Conservation (phyloP, 2,888 invertebrate genomes). For the Mythimna loreyi region DNA sequence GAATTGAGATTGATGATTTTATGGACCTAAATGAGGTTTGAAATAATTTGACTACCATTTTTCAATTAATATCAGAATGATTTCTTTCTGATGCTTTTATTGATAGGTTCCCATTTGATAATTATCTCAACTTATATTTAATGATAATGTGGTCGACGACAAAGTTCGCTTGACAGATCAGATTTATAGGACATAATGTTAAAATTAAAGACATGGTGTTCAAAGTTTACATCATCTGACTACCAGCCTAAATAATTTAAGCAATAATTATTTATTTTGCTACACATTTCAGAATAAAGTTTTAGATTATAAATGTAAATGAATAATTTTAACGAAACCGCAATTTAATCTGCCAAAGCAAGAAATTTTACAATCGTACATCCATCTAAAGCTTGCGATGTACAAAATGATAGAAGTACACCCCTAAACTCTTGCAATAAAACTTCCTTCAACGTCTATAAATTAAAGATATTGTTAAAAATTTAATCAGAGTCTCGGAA, state of each 20-base stretch:
- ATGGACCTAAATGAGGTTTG: too few relatives aligned
- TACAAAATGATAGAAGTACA: constrained; percentile 24
- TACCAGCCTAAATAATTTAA: neutral
- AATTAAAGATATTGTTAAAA: constrained; percentile 81
- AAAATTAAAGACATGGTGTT: neutral
- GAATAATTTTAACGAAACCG: constrained; percentile 9
- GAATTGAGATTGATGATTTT: neutral
- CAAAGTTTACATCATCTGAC: neutral
- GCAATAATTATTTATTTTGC: too few relatives aligned
- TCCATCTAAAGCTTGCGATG: constrained; percentile 17
- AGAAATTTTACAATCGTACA: neutral
- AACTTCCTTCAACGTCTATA: constrained; percentile 69
- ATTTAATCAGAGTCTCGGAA: constrained; percentile 77
- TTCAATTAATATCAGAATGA: neutral
- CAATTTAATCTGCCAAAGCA: neutral
- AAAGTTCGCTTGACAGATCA: too few relatives aligned
- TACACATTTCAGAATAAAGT: neutral
- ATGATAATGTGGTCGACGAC: neutral
- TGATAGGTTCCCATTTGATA: neutral
- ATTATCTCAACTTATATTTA: neutral
- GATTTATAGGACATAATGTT: neutral
- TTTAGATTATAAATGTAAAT: neutral
- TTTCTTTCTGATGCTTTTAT: neutral
- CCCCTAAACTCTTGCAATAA: constrained; percentile 49
- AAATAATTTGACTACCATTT: neutral